Evolutionary conservation across 2,888 invertebrate genomes (phyloP), one percentile per base, ranked within the genome.

Genomic region (Nemapogon koenigi): DNA sequence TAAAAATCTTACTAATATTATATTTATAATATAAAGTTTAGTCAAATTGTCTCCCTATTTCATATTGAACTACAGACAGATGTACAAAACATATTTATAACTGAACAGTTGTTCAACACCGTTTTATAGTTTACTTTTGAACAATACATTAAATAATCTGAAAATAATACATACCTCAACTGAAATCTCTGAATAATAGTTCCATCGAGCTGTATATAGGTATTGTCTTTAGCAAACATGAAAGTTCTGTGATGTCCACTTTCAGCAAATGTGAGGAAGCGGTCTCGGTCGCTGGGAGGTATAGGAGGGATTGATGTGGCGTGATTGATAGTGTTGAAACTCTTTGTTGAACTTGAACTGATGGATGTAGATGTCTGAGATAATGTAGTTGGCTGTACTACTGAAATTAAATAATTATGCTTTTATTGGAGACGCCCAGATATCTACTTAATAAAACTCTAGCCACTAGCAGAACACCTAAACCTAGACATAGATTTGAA

Each of bases 191-290:
- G 90, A 58, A 93, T 92, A 44, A 91, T 89, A 59, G 90, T 89
- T n/a, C 93, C 93, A 59, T 94, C 92, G 35, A 94, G 83, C 61
- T 94, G 93, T 56, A 94, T 93, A 62, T 89, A 94, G 2, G 94
- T 93, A 55, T 94, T 92, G 48, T 90, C 91, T 57, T 92, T 89
- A 14, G 93, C 91, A 64, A 94, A 94, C 86, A 94, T 91, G 62
- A 94, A 94, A n/a, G 90, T 91, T 54, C 87, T 87, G 49, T 90
- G 86, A 53, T 89, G 84, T 2, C 91, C 92, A 3, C 91, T 90
- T 66, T 92, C 92, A 51, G 89, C 89, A 57, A 94, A 92, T 1
- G 92, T 91, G 32, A 93, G 73, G 59, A 90, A 89, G 47, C 90
- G 82, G 38, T 91, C 91, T 45, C 92, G 80, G 48, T 87, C 83